Conservation (phyloP, 2,888 invertebrate genomes). For the Alentia gelatinosa region DNA sequence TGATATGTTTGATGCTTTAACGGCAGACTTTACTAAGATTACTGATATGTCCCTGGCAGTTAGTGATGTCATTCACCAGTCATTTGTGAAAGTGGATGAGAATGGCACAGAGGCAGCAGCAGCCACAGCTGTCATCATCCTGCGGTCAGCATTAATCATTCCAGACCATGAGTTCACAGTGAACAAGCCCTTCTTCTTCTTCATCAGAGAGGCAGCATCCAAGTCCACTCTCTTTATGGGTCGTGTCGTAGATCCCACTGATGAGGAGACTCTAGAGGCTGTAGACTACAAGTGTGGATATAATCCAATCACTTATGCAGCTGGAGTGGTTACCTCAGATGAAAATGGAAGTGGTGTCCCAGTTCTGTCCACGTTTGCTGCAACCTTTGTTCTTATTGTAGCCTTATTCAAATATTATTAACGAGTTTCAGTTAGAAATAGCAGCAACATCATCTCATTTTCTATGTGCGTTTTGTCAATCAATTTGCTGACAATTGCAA, state of each 20-base stretch:
- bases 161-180: slow-evolving; percentile 62
- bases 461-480: too few species aligned
- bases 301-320: too few species aligned
- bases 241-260: slow-evolving; percentile 6
- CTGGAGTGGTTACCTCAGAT: too few species aligned
- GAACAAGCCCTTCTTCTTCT: slow-evolving; percentile 76
- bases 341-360: too few species aligned
- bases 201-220: slow-evolving; percentile 66
- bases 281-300: neutral
- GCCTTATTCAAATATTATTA: too few species aligned
- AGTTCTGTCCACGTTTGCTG: too few species aligned
- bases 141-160: neutral
- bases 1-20: neutral
- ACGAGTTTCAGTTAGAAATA: too few species aligned
- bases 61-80: neutral
- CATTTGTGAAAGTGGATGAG: neutral
- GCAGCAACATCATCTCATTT: too few species aligned
- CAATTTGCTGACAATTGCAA: too few species aligned
- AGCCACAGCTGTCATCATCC: neutral
- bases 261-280: neutral
- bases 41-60: neutral
- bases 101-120: slow-evolving; percentile 25
- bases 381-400: too few species aligned
- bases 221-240: slow-evolving; percentile 60
- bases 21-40: neutral